phyloP scores from a whole-genome alignment of 2,888 invertebrate species.

The Amphipoea oculea region DNA sequence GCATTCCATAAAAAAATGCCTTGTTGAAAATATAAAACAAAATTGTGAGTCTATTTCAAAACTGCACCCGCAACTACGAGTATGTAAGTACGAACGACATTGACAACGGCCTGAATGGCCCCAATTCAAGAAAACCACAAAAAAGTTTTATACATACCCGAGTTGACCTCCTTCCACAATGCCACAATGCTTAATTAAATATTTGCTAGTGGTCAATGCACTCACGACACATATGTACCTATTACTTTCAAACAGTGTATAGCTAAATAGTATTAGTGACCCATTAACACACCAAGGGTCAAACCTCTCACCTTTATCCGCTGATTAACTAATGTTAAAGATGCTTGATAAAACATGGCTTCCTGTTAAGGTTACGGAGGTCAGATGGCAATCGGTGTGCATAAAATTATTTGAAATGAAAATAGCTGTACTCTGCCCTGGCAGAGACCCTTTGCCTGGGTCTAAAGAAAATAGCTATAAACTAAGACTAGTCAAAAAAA shows the following conservation, averaged over 20 bases:
- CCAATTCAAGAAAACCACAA: background rate
- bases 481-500: background rate
- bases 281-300: constrained; percentile 3
- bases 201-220: background rate
- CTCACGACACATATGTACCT: background rate
- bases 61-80: background rate
- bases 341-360: constrained; percentile 21
- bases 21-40: background rate
- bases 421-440: background rate
- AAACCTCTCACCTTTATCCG: constrained; percentile 20
- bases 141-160: background rate
- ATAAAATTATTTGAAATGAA: constrained; percentile 16
- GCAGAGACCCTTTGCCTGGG: background rate
- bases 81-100: too few relatives aligned
- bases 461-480: background rate
- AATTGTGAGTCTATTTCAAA: background rate
- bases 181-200: background rate
- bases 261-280: background rate
- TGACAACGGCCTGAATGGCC: background rate
- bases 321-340: constrained; percentile 22
- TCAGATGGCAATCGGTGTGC: constrained; percentile 18
- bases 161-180: background rate
- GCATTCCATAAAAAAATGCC: background rate
- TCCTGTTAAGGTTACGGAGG: constrained; percentile 25
- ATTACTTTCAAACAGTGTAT: background rate